Evolutionary conservation across 2,797 vertebrate species (phyloP), one percentile per base, ranked within the genome.

Genomic region (Micromesistius poutassou): DNA sequence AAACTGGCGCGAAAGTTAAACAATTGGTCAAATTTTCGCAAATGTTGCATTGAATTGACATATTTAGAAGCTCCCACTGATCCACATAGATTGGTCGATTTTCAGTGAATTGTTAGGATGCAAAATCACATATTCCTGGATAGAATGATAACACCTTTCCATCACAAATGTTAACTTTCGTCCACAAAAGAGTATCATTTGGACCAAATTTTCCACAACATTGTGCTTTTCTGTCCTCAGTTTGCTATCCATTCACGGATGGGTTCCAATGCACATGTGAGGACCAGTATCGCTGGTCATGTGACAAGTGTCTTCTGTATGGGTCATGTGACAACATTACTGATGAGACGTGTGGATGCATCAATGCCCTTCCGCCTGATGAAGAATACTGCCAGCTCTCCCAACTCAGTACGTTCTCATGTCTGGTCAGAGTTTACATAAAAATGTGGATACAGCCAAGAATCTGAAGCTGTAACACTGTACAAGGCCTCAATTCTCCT

Each of bases 211-310:
- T 62, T 10, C 22, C 22, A 8, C 0, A 76, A 74, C 42, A 40
- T 42, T 5, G 9, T 97, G 96, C 80, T 35, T 6, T 33, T 68
- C 8, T 76, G 46, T n/a, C 66, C 46, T 31, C 70, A 71, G 70
- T 71, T 30, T 71, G 70, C 70, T 30, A 31, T 71, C 70, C 70
- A 10, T 14, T 19, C 30, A 14, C 30, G 14, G 28, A 30, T 31
- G 70, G 70, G 10, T 71, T 71, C 70, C 70, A 71, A 33, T 71
- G 70, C 70, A 71, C 28, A 33, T 76, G 38, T 74, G 94, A 95
- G 83, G 74, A 86, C n/a, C 90, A 91, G n/a, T 95, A 92, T 4
- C 77, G 35, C 50, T 96, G 95, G 95, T 91, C 94, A 0, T 78
- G 68, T 22, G 71, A 25, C 0, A 80, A 50, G 42, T 96, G 95